These are phyloP conservation scores for Epinephelus malabaricus DNA, from an alignment of 2,797 vertebrate genomes.

Conservation along the genomic window DNA sequence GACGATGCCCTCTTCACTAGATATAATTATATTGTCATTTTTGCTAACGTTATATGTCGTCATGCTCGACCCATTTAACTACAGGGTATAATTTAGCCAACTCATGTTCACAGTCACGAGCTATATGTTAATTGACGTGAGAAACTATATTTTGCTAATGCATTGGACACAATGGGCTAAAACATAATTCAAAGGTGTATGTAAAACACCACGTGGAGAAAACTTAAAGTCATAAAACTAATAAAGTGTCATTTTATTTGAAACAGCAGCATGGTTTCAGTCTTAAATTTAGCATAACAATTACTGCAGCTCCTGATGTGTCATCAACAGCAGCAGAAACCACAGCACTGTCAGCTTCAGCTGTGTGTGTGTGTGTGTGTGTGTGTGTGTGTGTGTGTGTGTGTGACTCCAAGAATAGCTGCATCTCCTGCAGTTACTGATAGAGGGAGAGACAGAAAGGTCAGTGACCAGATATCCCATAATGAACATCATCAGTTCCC, in stretches of 20 bases:
- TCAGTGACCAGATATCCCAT: constrained; percentile 44
- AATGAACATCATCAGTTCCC: constrained; percentile 35
- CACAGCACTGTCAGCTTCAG: constrained; percentile 62
- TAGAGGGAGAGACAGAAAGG: constrained; percentile 29
- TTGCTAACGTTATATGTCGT: neutral
- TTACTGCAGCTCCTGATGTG: constrained; percentile 15
- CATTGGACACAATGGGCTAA: neutral
- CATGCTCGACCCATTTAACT: too few species aligned
- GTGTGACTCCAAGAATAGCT: constrained; percentile 38
- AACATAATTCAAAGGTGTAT: neutral
- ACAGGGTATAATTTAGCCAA: neutral
- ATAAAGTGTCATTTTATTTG: neutral
- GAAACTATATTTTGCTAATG: neutral
- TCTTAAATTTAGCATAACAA: neutral
- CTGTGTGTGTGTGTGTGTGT: constrained; percentile 42
- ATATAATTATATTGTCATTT: neutral
- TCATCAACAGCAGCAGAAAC: constrained; percentile 50
- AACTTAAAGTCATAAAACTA: neutral
- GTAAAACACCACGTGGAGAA: neutral
- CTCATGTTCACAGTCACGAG: neutral
- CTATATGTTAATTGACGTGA: neutral
- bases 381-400: constrained; percentile 6
- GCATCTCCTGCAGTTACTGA: constrained; percentile 49
- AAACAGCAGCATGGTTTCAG: neutral
- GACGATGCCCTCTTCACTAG: neutral